phyloP scores from a whole-genome alignment of 2,888 invertebrate species.

The Luperina nickerlii region DNA sequence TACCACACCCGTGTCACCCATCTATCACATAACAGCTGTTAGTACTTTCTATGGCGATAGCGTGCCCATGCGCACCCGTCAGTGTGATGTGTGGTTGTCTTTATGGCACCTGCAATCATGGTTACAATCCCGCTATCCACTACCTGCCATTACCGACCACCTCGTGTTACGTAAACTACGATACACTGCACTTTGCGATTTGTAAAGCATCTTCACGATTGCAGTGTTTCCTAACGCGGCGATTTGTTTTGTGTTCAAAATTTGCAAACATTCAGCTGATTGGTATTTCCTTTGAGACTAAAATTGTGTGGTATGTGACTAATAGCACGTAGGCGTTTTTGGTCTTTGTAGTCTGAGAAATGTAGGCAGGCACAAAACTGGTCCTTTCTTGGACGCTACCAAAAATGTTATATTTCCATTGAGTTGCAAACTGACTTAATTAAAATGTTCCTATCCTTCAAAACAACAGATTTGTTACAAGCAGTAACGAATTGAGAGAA shows the following conservation, averaged over 20 bases:
- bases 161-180: slow-evolving; percentile 66
- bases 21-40: slow-evolving; percentile 19
- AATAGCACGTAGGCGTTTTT: slow-evolving; percentile 40
- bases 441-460: neutral
- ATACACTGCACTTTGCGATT: slow-evolving; percentile 68
- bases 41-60: slow-evolving; percentile 29
- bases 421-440: neutral
- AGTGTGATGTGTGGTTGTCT: slow-evolving; percentile 46
- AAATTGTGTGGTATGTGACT: slow-evolving; percentile 26
- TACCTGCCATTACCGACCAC: slow-evolving; percentile 62
- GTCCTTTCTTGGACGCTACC: neutral
- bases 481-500: neutral
- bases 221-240: slow-evolving; percentile 44
- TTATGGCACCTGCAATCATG: slow-evolving; percentile 51
- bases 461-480: neutral
- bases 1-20: slow-evolving; percentile 9
- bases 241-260: slow-evolving; percentile 67
- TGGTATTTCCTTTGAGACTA: slow-evolving; percentile 59
- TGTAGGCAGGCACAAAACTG: neutral
- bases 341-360: neutral
- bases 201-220: slow-evolving; percentile 65
- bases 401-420: neutral
- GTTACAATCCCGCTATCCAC: slow-evolving; percentile 63
- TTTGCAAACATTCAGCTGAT: slow-evolving; percentile 35
- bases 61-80: slow-evolving; percentile 24